Base-by-base conservation (phyloP, 1,140 invertebrate genomes). In the Neoseiulus cucumeris region DNA sequence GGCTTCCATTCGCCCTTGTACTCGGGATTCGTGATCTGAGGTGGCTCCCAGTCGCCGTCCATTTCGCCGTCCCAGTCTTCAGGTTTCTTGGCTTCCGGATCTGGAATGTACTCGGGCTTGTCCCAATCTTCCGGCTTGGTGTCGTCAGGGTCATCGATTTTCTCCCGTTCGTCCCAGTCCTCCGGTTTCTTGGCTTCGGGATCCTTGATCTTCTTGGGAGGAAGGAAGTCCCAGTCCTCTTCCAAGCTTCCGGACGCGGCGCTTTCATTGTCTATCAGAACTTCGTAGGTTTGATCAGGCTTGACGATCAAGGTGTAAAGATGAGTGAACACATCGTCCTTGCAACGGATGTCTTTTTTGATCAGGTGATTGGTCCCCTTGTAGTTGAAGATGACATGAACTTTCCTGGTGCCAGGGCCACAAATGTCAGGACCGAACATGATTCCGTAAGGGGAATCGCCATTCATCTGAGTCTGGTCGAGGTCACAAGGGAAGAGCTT, bases 31-130 rank as follows among this genome's bases (percentile, higher is more conserved):
- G 83, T 83, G 72, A 84, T 83, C 77, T 82, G 81, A 55, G 91
- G 88, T 66, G 92, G 87, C 77, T 96, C 92, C 90, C 90, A 95
- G 80, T 93, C 89, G 20, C 90, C 92, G 73, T 97, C 93, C 91
- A 98, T 97, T 75, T 98, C 95, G 81, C 98, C 96, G 73, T 99
- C 95, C 96, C 96, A 99, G 76, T 99, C 96, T 70, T 98, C 93
- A 20, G 95, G 95, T 77, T 98, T 98, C 71, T 83, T 85, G 64
- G 94, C 95, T 75, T 96, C 91, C 18, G 94, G 92, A 76, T 99
- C 95, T 29, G 93, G 85, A 75, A 98, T 96, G 78, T 95, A 91
- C 76, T 98, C 90, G 65, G 95, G 89, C 75, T 97, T 90, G 67
- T 98, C 95, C 82, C 82, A 85, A 69, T 85, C 82, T 66, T 81